A percentile compares a stretch with the other conserved stretches of the same genome.
phyloP scores from a whole-genome alignment of 2,113 vertebrate genomes.

The Circaetus cinerascens region DNA sequence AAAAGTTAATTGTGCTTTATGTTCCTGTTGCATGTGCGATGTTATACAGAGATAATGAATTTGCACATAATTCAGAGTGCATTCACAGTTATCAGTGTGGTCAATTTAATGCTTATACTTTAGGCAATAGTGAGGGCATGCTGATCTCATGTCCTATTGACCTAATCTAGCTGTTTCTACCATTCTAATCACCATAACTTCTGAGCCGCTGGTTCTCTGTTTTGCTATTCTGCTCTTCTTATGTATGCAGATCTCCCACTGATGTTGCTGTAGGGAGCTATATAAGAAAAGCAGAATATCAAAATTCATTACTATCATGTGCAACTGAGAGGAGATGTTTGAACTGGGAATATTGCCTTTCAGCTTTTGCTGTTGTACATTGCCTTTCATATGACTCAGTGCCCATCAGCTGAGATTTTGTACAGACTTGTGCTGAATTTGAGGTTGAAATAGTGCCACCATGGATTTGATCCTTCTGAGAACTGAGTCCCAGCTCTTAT shows the following conservation, averaged over 20 bases:
- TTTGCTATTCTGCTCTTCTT: background rate
- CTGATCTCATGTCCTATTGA: background rate
- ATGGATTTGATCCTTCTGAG: background rate
- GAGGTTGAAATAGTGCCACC: background rate
- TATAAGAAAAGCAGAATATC: slow-evolving; percentile 11
- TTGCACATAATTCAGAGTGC: background rate
- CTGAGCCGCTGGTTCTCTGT: background rate
- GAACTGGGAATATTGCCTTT: slow-evolving; percentile 13
- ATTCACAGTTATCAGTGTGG: background rate
- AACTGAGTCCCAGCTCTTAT: background rate
- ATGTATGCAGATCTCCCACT: background rate
- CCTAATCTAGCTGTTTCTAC: background rate
- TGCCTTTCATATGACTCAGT: background rate
- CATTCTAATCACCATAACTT: background rate
- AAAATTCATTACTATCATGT: background rate
- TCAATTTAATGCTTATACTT: background rate
- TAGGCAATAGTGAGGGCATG: background rate
- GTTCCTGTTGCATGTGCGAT: background rate
- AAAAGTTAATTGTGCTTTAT: background rate
- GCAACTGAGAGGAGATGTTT: background rate
- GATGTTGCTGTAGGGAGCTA: slow-evolving; percentile 14
- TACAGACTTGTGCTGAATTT: background rate
- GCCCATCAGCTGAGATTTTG: background rate
- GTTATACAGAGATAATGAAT: background rate
- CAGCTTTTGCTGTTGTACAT: background rate